Evolutionary conservation across 2,113 vertebrate species (phyloP).

Genomic region (Daphoenositta chrysoptera): DNA sequence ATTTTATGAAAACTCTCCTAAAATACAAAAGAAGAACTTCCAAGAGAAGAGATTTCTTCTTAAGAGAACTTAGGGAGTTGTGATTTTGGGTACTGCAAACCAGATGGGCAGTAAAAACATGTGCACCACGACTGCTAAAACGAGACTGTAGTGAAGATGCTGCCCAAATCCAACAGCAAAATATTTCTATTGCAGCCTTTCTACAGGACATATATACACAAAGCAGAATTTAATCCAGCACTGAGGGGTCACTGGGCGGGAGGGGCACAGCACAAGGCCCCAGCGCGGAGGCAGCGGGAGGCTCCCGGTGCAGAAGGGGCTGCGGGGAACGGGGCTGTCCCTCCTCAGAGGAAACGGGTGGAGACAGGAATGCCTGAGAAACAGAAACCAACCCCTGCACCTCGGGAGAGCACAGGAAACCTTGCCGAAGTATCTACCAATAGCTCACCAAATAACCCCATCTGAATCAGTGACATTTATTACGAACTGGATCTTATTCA

Average conservation of each 20-base stretch:
- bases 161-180: background rate
- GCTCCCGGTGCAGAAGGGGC: too few species aligned
- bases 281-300: accelerated
- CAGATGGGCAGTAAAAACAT: background rate
- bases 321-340: background rate
- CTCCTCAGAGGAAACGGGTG: background rate
- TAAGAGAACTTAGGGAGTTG: background rate
- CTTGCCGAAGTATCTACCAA: background rate
- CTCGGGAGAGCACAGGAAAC: background rate
- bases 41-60: background rate
- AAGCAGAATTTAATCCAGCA: background rate
- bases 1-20: conserved; percentile 7
- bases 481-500: background rate
- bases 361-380: background rate
- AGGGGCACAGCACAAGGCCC: background rate
- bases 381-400: background rate
- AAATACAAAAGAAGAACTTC: conserved; percentile 11
- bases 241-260: background rate
- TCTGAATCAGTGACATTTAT: background rate
- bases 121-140: background rate
- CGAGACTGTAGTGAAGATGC: background rate
- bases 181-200: background rate
- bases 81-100: background rate
- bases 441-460: background rate
- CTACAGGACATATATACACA: background rate